Base-by-base conservation (phyloP, 2,797 vertebrate species). In the Eulemur rubriventer region DNA sequence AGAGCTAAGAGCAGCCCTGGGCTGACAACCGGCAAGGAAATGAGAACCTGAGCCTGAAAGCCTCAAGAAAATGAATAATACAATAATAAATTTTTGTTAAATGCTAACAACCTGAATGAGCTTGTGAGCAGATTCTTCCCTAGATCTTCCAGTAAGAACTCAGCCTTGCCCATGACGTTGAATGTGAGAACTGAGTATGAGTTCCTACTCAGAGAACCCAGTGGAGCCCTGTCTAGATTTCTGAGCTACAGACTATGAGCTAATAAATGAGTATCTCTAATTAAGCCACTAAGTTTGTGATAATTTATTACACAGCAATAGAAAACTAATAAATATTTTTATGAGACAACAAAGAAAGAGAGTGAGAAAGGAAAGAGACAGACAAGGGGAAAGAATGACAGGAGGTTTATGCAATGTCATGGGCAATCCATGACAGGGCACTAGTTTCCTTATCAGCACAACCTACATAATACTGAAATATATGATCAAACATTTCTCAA, bases 401-500 rank as follows among this genome's bases (percentile, higher is more conserved):
- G 13, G 22, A 75, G 6, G 3, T 65, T 17, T 90, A 10, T 48
- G 22, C 35, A 91, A 28, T 70, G 16, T 50, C 46, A 57, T 6
- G 33, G 30, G 43, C 28, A 63, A 72, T 35, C 63, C 20, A 59
- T 84, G 20, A 48, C 33, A 57, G 12, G 20, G 28, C 18, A 50
- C 20, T 73, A 10, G 43, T 75, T 61, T 75, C 0, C 7, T 50
- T 69, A 65, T 35, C 67, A 50, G 6, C 43, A 4, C 16, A 55
- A 61, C 43, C 35, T 76, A 33, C 73, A 69, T 61, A 55, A 52
- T 22, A 7, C 43, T 76, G 69, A 75, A 41, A 55, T 48, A 30
- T 35, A 5, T 13, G 16, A 91, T 78, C 78, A 38, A 30, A 93
- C 16, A 18, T 72, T 96, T 73, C 76, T 84, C 24, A 79, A 14